Base-by-base conservation (phyloP, 2,113 vertebrate genomes). In the Xerus inauris region DNA sequence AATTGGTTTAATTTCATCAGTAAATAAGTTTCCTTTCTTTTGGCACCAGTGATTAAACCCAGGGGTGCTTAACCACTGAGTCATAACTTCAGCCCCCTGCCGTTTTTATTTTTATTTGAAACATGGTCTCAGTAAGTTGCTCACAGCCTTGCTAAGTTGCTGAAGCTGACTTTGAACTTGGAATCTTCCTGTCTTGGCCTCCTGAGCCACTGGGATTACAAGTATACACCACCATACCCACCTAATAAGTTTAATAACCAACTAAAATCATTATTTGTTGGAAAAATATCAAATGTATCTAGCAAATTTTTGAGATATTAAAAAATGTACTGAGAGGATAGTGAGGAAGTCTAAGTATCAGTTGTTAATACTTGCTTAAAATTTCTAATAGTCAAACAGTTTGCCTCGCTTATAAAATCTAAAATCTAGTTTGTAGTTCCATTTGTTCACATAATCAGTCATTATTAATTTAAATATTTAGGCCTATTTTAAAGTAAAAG, bases 391-490 rank as follows among this genome's bases (percentile, higher is more conserved):
- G 32, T 73, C 20, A 89, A 89, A 38, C 73, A 79, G 72, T 22
- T 89, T 92, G 54, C 40, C 64, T 88, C 88, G 45, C 26, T 92
- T 32, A 83, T 71, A 35, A 64, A 94, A 88, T 14, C 49, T 92
- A 75, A 47, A 87, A 75, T 86, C 57, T 73, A 72, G 38, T 65
- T 96, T 67, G 38, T 72, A 65, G 32, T 76, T 83, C 32, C 38
- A 65, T 88, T 87, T 79, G 30, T 54, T 73, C 42, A 92, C 22
- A 69, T 71, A 30, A 87, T n/a, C 12, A 88, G 6, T 19, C 14
- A 40, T 88, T 83, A 91, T 87, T 51, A 45, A 77, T 88, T 88
- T 77, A 92, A 94, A 79, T 84, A 91, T 91, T 69, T 87, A 91
- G 49, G 38, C 11, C 26, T 59, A 51, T 76, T 82, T 82, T 49